phyloP scores from a whole-genome alignment of 1,140 invertebrate species.

The Hetaerina americana region DNA sequence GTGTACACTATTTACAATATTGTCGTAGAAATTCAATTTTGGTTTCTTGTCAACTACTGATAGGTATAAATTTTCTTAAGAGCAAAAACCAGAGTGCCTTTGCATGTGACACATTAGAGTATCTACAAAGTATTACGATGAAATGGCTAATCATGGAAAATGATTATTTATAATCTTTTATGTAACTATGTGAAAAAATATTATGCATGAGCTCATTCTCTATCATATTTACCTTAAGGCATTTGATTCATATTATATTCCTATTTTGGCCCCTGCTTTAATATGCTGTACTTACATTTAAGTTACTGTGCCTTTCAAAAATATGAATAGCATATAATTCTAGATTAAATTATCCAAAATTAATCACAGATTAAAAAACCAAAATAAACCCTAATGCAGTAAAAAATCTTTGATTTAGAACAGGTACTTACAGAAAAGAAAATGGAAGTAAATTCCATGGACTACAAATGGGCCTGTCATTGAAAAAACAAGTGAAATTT shows the following conservation, averaged over 20 bases:
- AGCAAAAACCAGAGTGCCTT: neutral
- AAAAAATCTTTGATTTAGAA: constrained; percentile 1
- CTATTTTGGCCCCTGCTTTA: neutral
- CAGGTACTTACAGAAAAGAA: neutral
- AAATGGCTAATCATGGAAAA: neutral
- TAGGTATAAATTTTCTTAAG: neutral
- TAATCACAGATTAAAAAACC: neutral
- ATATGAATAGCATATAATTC: neutral
- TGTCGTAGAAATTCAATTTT: neutral
- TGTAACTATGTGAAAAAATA: neutral
- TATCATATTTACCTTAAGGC: neutral
- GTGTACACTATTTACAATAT: neutral
- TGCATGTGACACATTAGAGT: neutral
- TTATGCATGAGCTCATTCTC: neutral
- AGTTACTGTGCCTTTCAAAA: neutral
- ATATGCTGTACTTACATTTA: neutral
- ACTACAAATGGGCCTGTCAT: neutral
- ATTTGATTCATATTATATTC: neutral
- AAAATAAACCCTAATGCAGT: neutral
- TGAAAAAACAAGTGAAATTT: neutral
- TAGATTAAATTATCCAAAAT: neutral
- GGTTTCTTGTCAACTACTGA: neutral
- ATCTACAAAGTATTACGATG: neutral
- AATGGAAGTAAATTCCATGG: neutral
- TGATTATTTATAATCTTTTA: neutral